phyloP scores from a whole-genome alignment of 2,888 invertebrate genomes.

The Incurvaria masculella region DNA sequence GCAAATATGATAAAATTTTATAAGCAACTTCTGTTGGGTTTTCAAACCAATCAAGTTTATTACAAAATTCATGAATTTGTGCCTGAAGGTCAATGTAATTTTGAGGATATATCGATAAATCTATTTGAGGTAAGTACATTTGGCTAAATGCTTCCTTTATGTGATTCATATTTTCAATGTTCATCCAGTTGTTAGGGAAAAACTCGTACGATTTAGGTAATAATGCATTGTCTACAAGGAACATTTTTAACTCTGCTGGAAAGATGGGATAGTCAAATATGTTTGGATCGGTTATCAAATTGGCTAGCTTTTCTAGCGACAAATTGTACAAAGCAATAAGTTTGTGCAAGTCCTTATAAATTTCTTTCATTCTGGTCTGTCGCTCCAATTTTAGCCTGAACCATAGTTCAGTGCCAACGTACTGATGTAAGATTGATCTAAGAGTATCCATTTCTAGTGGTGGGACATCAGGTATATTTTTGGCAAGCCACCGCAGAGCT shows the following conservation, averaged over 20 bases:
- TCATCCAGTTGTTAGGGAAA: conserved; percentile 61
- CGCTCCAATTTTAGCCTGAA: conserved; percentile 42
- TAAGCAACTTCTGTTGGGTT: conserved; percentile 45
- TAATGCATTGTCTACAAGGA: conserved; percentile 42
- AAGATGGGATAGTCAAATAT: conserved; percentile 60
- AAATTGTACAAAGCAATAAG: conserved; percentile 65
- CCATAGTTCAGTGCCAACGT: conserved; percentile 63
- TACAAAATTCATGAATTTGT: conserved; percentile 47
- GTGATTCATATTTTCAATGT: conserved; percentile 40
- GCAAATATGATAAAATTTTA: conserved; percentile 42
- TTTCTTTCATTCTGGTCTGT: conserved; percentile 34
- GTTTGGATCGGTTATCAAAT: conserved; percentile 58
- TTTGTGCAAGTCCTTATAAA: conserved; percentile 54
- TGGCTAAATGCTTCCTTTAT: conserved; percentile 52
- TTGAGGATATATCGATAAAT: conserved; percentile 38
- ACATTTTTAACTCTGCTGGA: conserved; percentile 60
- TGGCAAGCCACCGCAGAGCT: conserved; percentile 50
- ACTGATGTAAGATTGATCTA: conserved; percentile 51
- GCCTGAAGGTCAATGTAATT: conserved; percentile 40
- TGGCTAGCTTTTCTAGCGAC: conserved; percentile 59
- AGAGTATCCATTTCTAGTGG: conserved; percentile 57
- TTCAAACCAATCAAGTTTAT: conserved; percentile 47
- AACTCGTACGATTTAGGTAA: conserved; percentile 66
- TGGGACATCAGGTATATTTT: conserved; percentile 44
- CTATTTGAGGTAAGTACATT: conserved; percentile 53